phyloP scores from a whole-genome alignment of 2,113 vertebrate genomes.

The Menura novaehollandiae region DNA sequence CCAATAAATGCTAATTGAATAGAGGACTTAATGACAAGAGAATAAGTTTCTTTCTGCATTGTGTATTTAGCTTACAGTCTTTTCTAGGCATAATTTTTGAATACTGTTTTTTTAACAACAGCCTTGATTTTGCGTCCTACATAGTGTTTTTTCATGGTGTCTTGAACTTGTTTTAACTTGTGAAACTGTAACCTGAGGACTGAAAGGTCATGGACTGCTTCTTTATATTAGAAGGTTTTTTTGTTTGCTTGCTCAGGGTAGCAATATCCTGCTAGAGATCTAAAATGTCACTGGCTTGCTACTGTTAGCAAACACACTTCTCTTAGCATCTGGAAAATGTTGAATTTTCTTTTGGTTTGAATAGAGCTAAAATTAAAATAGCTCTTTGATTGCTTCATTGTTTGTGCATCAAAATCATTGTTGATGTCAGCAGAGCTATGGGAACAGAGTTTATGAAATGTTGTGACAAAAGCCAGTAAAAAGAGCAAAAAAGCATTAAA shows the following conservation, averaged over 20 bases:
- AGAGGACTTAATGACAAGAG: slow-evolving; percentile 76
- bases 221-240: background rate
- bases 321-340: slow-evolving; percentile 34
- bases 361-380: slow-evolving; percentile 54
- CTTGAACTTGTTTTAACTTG: background rate
- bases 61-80: slow-evolving; percentile 64
- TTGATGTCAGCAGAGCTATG: slow-evolving; percentile 33
- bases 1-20: slow-evolving; percentile 81
- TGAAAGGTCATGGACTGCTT: background rate
- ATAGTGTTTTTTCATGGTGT: slow-evolving; percentile 13
- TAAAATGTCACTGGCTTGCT: slow-evolving; percentile 14
- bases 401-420: slow-evolving; percentile 41
- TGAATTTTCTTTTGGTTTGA: slow-evolving; percentile 33
- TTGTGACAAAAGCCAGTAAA: slow-evolving; percentile 30
- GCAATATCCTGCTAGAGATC: slow-evolving; percentile 1
- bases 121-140: slow-evolving; percentile 35
- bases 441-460: slow-evolving; percentile 36
- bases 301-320: background rate
- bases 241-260: slow-evolving; percentile 7
- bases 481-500: slow-evolving; percentile 11
- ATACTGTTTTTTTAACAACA: slow-evolving; percentile 14
- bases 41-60: slow-evolving; percentile 72
- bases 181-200: background rate
- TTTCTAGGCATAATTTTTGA: slow-evolving; percentile 45
- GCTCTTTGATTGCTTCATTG: slow-evolving; percentile 58